phyloP scores from a whole-genome alignment of 2,888 invertebrate species.

The Epirrhoe tristata region DNA sequence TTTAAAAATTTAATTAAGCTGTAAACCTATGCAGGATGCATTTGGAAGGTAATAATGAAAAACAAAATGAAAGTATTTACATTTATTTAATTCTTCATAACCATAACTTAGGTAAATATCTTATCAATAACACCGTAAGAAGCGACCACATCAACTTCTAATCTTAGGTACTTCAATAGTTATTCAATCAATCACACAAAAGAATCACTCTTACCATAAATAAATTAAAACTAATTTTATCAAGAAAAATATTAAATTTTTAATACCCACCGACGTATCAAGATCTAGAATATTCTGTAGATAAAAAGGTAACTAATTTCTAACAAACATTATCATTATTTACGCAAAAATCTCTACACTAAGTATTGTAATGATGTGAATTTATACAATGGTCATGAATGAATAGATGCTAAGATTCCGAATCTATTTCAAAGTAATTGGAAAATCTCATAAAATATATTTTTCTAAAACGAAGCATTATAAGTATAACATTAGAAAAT shows the following conservation, averaged over 20 bases:
- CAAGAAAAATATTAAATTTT: constrained; percentile 16
- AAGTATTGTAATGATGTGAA: constrained; percentile 2
- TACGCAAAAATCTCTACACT: constrained; percentile 10
- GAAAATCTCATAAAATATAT: neutral
- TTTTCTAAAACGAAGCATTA: too few species aligned
- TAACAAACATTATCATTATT: constrained; percentile 15
- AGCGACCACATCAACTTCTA: constrained; percentile 13
- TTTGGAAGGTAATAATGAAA: constrained; percentile 14
- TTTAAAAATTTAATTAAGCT: too few species aligned
- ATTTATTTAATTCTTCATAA: constrained; percentile 35
- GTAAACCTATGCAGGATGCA: neutral
- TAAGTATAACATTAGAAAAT: too few species aligned
- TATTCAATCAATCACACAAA: constrained; percentile 30
- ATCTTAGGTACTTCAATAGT: constrained; percentile 25
- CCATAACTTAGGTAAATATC: constrained; percentile 13
- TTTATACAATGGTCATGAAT: constrained; percentile 15
- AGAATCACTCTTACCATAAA: constrained; percentile 35
- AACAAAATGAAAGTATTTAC: constrained; percentile 33
- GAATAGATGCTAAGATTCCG: neutral
- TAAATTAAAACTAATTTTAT: constrained; percentile 27
- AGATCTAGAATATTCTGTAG: constrained; percentile 6
- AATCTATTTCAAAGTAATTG: neutral
- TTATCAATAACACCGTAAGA: constrained; percentile 19
- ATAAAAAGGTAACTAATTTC: constrained; percentile 26
- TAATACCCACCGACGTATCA: constrained; percentile 1